Percentiles rank a stretch among this genome's conserved stretches.
Conservation (phyloP, 1,140 invertebrate species). For the Wiebesia pumilae region DNA sequence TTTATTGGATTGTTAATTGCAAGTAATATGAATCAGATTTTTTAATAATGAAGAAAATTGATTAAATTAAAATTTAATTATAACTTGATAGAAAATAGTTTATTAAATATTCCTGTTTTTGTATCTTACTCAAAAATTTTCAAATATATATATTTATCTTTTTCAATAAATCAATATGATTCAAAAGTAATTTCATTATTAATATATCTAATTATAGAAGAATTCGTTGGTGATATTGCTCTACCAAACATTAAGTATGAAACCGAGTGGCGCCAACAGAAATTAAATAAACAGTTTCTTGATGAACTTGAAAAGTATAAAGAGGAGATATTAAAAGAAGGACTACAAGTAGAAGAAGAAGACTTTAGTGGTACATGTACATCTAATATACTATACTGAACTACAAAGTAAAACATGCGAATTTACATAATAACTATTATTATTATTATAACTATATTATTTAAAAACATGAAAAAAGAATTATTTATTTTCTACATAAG, state of each 20-base stretch:
- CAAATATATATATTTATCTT: neutral
- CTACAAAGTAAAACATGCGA: too few species aligned
- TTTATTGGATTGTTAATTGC: too few species aligned
- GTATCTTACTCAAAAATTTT: too few species aligned
- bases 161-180: neutral
- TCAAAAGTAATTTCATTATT: neutral
- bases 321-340: conserved; percentile 85
- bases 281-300: conserved; percentile 80
- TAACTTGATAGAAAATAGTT: too few species aligned
- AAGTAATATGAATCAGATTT: too few species aligned
- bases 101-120: too few species aligned
- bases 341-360: conserved; percentile 87
- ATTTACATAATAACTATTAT: too few species aligned
- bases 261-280: conserved; percentile 74
- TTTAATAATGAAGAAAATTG: too few species aligned
- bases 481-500: neutral
- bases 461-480: too few species aligned
- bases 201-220: conserved; percentile 76
- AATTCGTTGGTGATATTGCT: conserved; percentile 88
- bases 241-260: conserved; percentile 80
- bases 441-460: too few species aligned
- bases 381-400: too few species aligned
- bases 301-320: conserved; percentile 85
- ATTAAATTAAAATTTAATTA: too few species aligned
- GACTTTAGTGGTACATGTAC: conserved; percentile 78